Evolutionary conservation across 2,888 invertebrate genomes (phyloP), one percentile per base, ranked within the genome.

Genomic region (Cephus spinipes): DNA sequence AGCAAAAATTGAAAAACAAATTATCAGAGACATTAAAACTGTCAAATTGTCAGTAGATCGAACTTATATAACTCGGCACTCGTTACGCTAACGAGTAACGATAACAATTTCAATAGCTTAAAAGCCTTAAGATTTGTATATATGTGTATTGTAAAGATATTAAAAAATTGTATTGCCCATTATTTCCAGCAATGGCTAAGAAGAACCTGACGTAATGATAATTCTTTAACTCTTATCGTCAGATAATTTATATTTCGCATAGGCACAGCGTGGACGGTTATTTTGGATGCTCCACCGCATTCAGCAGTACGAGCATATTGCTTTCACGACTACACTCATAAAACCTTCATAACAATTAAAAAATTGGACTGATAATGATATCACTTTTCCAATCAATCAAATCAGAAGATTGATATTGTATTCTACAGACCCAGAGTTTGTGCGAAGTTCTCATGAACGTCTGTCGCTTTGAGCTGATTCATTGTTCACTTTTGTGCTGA

Each of bases 231-330:
- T 15, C 55, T 23, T 23, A 55, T 55, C 55, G 55, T 55, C 23
- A 55, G 55, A 23, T 55, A 55, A 55, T 55, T 55, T 55, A 23
- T 23, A 68, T 68, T 80, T 78, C 76, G 77, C 77, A 78, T 76
- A 87, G 87, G 87, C 86, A 86, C 87, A 83, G 80, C 82, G 82
- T 85, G 87, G 85, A 85, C 85, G 86, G 86, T 83, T 83, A 81
- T 68, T 80, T 77, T 79, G 77, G 79, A 78, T 71, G 31, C 32
- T 33, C 23, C 15, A 71, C 71, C 71, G 71, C 71, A 71, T 71
- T 71, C 31, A 31, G 31, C 71, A 71, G 55, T 31, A 23, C 71
- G 11, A 33, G 71, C 31, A 71, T 71, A 71, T 71, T 71, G 71
- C 71, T 71, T 71, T 71, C 55, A 55, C 55, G 55, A 55, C 55